Conservation (phyloP, 2,113 vertebrate genomes). For the Oceanodroma tethys region DNA sequence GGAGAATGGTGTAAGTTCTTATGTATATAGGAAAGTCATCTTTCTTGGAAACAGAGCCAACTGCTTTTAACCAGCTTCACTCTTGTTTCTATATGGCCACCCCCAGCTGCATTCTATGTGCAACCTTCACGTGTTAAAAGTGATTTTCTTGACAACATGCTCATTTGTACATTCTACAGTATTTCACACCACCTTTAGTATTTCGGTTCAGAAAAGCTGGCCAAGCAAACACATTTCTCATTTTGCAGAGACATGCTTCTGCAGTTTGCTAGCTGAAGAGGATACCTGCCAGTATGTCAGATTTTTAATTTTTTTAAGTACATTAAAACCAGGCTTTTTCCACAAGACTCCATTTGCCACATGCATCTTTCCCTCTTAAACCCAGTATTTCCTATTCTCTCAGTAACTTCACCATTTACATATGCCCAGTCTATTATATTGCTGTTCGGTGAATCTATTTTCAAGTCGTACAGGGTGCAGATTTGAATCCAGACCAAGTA, state of each 20-base stretch:
- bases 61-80: neutral
- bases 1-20: neutral
- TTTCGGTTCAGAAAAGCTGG: neutral
- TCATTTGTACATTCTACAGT: neutral
- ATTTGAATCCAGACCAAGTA: neutral
- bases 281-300: neutral
- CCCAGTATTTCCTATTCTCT: neutral
- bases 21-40: neutral
- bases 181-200: neutral
- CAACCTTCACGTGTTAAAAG: neutral
- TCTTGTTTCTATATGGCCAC: neutral
- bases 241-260: neutral
- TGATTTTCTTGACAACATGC: neutral
- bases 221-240: neutral
- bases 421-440: neutral
- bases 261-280: neutral
- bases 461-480: neutral
- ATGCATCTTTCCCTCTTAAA: neutral
- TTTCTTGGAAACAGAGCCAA: neutral
- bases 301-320: neutral
- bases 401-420: neutral
- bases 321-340: neutral
- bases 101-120: neutral
- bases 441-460: neutral
- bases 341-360: neutral